phyloP scores from a whole-genome alignment of 2,113 vertebrate genomes.

The Catagonus wagneri region DNA sequence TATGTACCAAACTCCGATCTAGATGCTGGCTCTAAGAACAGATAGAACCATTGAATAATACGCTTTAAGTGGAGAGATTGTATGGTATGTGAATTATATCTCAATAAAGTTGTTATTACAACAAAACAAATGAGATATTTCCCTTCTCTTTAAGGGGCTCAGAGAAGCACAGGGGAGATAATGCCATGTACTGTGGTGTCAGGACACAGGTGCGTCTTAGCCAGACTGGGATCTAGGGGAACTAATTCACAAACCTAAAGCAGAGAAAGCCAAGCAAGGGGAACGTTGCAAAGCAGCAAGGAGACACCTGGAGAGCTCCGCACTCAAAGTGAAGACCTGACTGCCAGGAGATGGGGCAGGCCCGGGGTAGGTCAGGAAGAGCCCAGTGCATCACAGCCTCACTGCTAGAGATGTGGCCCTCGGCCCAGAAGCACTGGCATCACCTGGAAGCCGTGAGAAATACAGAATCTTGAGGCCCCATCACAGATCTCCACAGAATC shows the following conservation, averaged over 20 bases:
- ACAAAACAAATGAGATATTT: not conserved
- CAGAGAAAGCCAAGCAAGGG: not conserved
- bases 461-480: not conserved
- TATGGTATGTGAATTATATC: not conserved
- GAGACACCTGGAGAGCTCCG: not conserved
- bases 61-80: not conserved
- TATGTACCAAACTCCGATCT: not conserved
- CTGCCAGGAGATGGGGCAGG: not conserved
- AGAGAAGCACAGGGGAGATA: not conserved
- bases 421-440: not conserved
- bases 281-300: not conserved
- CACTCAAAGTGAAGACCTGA: not conserved
- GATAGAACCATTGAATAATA: not conserved
- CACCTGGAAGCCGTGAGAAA: not conserved
- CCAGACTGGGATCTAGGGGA: not conserved
- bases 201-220: not conserved
- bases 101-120: not conserved
- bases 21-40: constrained; percentile 24
- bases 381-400: not conserved
- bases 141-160: not conserved
- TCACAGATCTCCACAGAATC: not conserved
- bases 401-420: not conserved
- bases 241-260: not conserved
- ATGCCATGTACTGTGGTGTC: not conserved
- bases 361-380: not conserved